Evolutionary conservation across 2,113 vertebrate species (phyloP).

Genomic region (Dasyurus viverrinus): DNA sequence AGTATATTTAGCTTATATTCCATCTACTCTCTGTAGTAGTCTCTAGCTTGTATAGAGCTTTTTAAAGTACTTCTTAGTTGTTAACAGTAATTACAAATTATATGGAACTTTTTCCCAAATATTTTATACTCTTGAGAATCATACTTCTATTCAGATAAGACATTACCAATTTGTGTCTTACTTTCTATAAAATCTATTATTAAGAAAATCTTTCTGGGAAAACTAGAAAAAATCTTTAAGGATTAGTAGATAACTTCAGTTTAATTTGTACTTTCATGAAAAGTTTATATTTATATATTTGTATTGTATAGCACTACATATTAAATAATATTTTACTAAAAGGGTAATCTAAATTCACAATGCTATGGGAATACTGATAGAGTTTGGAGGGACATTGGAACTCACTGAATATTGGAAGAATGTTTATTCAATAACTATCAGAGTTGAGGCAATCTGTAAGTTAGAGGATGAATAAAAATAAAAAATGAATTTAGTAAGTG

Average conservation of each 20-base stretch:
- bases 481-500: constrained; percentile 21
- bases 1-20: not conserved
- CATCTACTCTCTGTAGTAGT: not conserved
- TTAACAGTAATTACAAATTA: not conserved
- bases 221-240: constrained; percentile 19
- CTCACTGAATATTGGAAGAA: constrained; percentile 26
- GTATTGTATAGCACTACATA: constrained; percentile 7
- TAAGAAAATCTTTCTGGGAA: not conserved
- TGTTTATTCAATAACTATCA: constrained; percentile 25
- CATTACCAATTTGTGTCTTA: too few species aligned
- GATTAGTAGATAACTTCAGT: constrained; percentile 34
- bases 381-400: constrained; percentile 10
- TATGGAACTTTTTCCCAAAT: not conserved
- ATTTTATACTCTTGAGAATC: not conserved
- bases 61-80: not conserved
- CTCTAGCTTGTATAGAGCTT: too few species aligned
- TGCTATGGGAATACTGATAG: constrained; percentile 47
- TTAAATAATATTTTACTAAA: not conserved
- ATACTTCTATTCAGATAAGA: not conserved
- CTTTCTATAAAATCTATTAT: not conserved
- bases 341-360: constrained; percentile 51
- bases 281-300: constrained; percentile 10
- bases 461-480: constrained; percentile 42
- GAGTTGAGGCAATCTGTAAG: constrained; percentile 41
- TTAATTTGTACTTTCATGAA: constrained; percentile 31